These are phyloP conservation scores for Hyposmocoma kahamanoa DNA, from an alignment of 1,140 invertebrate genomes.

Conservation along the genomic window DNA sequence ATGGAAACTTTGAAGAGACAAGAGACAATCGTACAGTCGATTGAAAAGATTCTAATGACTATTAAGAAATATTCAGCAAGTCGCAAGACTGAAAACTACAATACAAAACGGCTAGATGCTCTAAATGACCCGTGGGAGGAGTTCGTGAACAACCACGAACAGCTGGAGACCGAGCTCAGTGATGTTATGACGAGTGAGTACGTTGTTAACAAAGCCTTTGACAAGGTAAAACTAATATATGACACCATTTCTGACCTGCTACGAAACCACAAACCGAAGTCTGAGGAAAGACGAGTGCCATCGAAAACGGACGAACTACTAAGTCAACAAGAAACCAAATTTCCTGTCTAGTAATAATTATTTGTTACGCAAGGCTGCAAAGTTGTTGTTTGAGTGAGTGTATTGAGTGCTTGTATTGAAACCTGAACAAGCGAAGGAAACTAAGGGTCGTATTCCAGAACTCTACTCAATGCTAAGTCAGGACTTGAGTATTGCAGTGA, in stretches of 20 bases:
- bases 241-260: neutral
- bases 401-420: too few species aligned
- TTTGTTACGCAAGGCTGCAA: too few species aligned
- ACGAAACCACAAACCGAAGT: neutral
- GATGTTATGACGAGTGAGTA: neutral
- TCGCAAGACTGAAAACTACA: neutral
- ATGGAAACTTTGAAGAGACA: neutral
- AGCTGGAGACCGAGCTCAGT: neutral
- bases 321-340: neutral
- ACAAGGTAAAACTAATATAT: neutral
- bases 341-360: too few species aligned
- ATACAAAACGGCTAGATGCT: neutral
- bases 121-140: neutral
- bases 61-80: neutral
- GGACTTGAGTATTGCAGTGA: too few species aligned
- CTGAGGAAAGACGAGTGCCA: neutral
- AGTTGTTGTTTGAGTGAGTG: too few species aligned
- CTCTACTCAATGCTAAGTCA: too few species aligned
- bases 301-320: neutral
- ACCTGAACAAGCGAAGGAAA: too few species aligned
- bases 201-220: neutral
- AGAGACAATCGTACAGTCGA: neutral
- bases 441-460: too few species aligned
- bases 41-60: neutral
- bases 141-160: neutral